Percentiles rank a stretch among this genome's conserved stretches.
phyloP scores from a whole-genome alignment of 2,113 vertebrate genomes.

The Pandion haliaetus region DNA sequence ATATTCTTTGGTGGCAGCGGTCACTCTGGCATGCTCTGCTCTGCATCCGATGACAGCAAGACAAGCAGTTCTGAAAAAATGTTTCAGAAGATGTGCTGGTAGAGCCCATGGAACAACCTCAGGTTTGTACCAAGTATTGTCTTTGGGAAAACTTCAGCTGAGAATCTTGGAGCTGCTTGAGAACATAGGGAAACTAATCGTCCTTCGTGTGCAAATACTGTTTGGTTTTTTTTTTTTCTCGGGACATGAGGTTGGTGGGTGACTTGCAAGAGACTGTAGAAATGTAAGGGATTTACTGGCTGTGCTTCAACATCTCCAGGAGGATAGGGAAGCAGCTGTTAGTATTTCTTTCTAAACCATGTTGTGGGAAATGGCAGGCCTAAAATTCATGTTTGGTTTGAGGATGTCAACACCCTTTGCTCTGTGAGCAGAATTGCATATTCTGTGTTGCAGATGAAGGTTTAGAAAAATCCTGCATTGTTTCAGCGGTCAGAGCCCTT shows the following conservation, averaged over 20 bases:
- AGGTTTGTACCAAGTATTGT: accelerated
- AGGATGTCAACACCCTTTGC: background rate
- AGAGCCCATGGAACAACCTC: accelerated
- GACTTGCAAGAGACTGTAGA: background rate
- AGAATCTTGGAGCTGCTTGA: background rate
- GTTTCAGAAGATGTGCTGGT: background rate
- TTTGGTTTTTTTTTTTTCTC: background rate
- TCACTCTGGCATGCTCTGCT: background rate
- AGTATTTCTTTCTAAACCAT: background rate
- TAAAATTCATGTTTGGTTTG: background rate
- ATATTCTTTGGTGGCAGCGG: background rate
- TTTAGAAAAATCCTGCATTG: accelerated
- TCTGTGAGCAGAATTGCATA: background rate
- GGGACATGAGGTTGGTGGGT: background rate
- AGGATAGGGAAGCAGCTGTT: background rate
- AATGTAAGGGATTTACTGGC: background rate
- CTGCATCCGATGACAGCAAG: accelerated
- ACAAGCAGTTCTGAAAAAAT: background rate
- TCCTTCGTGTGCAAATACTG: background rate
- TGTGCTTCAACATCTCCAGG: background rate
- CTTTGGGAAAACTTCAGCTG: background rate
- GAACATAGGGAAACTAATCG: accelerated
- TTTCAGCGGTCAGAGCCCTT: accelerated
- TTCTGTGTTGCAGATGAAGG: background rate
- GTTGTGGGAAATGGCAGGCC: background rate